Conservation (phyloP, 1,140 invertebrate genomes). For the Pogonomyrmex barbatus region DNA sequence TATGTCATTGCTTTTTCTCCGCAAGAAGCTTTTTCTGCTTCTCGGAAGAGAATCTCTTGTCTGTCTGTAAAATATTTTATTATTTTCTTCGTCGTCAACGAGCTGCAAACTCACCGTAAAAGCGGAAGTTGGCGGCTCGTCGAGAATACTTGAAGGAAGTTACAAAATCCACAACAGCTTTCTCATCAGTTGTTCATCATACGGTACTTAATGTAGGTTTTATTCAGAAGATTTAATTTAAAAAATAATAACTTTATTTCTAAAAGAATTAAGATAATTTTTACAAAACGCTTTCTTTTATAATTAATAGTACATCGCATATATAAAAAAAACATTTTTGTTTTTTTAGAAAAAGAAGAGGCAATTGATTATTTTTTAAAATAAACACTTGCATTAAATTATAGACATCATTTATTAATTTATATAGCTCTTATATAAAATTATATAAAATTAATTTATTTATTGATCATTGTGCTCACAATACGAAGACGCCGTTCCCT, state of each 20-base stretch:
- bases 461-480: background rate
- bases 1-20: background rate
- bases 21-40: constrained; percentile 17
- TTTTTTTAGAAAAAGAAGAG: background rate
- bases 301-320: background rate
- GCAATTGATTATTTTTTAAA: background rate
- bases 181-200: background rate
- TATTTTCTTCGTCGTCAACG: background rate
- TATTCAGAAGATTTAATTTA: background rate
- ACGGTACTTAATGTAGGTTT: background rate
- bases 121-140: constrained; percentile 42
- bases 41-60: constrained; percentile 55
- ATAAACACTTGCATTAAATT: background rate
- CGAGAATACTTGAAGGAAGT: constrained; percentile 7
- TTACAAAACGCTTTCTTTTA: background rate
- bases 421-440: background rate
- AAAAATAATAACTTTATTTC: background rate
- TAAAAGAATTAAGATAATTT: background rate
- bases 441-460: background rate
- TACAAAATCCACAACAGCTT: background rate
- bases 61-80: constrained; percentile 22
- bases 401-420: background rate
- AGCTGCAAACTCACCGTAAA: constrained; percentile 35
- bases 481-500: constrained; percentile 41
- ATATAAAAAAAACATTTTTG: background rate